Conservation (phyloP, 2,113 vertebrate genomes). For the Eurystomus gularis region DNA sequence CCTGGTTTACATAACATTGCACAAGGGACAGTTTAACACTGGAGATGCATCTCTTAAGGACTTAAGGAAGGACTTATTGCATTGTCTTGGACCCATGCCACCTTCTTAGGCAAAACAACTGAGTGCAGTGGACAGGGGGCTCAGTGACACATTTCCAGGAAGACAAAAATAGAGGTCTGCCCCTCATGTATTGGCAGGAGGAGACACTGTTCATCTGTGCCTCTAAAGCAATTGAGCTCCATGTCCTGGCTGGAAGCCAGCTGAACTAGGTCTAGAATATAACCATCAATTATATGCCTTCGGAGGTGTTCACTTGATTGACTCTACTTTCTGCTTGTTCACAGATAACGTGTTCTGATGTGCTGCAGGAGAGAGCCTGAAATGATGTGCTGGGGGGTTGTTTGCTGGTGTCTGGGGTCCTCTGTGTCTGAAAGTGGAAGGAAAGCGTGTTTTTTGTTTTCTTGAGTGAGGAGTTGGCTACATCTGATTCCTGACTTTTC, state of each 20-base stretch:
- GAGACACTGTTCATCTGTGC: background rate
- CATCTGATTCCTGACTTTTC: background rate
- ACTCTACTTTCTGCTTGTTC: background rate
- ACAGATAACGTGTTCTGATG: fast-evolving
- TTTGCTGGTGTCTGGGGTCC: background rate
- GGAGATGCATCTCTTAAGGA: background rate
- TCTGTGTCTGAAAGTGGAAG: background rate
- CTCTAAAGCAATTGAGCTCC: background rate
- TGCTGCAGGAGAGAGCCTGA: background rate
- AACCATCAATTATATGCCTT: background rate
- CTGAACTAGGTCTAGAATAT: background rate
- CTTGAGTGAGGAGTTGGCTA: background rate
- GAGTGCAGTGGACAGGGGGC: background rate
- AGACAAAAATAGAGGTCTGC: background rate
- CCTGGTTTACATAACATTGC: background rate
- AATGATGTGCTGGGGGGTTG: background rate
- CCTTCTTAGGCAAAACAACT: background rate
- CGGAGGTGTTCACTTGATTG: background rate
- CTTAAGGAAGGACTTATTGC: background rate
- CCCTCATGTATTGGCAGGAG: background rate
- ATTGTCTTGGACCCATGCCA: background rate
- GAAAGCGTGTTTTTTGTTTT: background rate
- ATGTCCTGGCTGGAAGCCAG: background rate
- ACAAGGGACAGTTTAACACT: background rate
- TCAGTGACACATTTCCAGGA: background rate